Base-by-base conservation (phyloP, 1,140 invertebrate species). In the Grapholita molesta region DNA sequence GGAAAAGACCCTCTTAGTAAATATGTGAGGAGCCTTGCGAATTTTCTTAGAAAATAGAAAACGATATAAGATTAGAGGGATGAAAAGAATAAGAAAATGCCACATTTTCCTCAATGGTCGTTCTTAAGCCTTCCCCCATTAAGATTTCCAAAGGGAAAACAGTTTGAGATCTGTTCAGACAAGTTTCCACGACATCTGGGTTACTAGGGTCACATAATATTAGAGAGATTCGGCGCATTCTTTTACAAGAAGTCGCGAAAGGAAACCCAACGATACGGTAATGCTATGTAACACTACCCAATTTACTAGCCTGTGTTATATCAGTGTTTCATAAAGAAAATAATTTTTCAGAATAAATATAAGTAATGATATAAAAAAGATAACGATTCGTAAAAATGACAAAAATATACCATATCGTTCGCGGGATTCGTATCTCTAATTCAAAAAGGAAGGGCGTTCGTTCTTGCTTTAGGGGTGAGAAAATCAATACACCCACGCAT, bases 401-500 rank as follows among this genome's bases (percentile, higher is more conserved):
- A 38, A 15, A 48, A 25, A 25, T 25, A 24, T 55, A 18, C 53
- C 53, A 5, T 55, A 25, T 55, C 53, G 12, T 9, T 25, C 53
- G 4, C 53, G 24, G 7, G 25, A 30, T 61, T 61, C 55, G n/a
- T 61, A 61, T 61, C 55, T 32, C 55, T 25, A 15, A 9, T 24
- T 9, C 42, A 21, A 48, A 48, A 3, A 3, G 3, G 3, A 30
- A 7, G n/a, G n/a, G n/a, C n/a, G n/a, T n/a, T n/a, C 28, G 28
- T 30, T 30, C 28, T 7, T 3, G 15, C 15, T 15, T n/a, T 48
- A 33, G 53, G 53, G 67, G 70, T 72, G 52, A 33, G 53, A 78
- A 83, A 86, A 88, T 89, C 87, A 78, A 89, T 89, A 85, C 24
- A 52, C 64, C 18, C 18, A 77, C 86, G 85, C 88, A 82, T 80